Percentiles rank a stretch among this genome's conserved stretches.
Conservation (phyloP, 2,797 vertebrate species). For the Liparis tanakae region DNA sequence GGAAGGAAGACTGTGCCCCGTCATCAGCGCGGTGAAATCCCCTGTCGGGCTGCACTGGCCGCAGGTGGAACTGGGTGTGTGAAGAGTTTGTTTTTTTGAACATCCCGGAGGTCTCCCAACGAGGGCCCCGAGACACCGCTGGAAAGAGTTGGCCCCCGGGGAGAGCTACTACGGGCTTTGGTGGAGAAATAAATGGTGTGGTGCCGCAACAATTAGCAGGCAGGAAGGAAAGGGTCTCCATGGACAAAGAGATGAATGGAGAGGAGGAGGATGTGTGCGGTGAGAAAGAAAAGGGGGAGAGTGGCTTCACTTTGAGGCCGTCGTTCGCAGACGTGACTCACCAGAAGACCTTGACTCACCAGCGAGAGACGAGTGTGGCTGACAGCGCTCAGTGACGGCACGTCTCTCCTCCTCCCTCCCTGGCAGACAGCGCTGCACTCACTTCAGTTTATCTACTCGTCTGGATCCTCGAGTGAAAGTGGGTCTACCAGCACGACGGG, state of each 20-base stretch:
- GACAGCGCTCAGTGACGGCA: conserved; percentile 79
- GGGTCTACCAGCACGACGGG: background rate
- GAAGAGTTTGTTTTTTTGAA: conserved; percentile 69
- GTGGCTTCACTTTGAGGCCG: conserved; percentile 41
- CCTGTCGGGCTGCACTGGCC: conserved; percentile 67
- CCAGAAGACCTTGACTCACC: conserved; percentile 80
- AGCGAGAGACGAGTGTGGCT: conserved; percentile 62
- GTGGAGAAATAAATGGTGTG: conserved; percentile 57
- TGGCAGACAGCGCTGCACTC: conserved; percentile 58
- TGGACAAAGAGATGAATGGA: conserved; percentile 67
- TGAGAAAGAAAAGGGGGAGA: conserved; percentile 49
- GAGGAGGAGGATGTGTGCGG: conserved; percentile 52
- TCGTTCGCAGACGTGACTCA: conserved; percentile 80
- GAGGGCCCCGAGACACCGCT: conserved; percentile 54
- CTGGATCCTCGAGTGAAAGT: conserved; percentile 46
- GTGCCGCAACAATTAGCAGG: conserved; percentile 66
- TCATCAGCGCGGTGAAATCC: conserved; percentile 78
- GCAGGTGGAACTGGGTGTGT: conserved; percentile 73
- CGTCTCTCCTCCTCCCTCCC: conserved; percentile 76
- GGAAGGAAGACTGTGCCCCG: conserved; percentile 81
- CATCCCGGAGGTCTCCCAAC: conserved; percentile 75
- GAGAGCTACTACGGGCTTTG: conserved; percentile 49
- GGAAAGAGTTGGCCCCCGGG: conserved; percentile 55
- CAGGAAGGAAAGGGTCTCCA: conserved; percentile 67
- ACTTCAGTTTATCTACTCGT: conserved; percentile 28